Base-by-base conservation (phyloP, 35 echinoderm and acorn worm genomes). In the Ophioderma brevispina region DNA sequence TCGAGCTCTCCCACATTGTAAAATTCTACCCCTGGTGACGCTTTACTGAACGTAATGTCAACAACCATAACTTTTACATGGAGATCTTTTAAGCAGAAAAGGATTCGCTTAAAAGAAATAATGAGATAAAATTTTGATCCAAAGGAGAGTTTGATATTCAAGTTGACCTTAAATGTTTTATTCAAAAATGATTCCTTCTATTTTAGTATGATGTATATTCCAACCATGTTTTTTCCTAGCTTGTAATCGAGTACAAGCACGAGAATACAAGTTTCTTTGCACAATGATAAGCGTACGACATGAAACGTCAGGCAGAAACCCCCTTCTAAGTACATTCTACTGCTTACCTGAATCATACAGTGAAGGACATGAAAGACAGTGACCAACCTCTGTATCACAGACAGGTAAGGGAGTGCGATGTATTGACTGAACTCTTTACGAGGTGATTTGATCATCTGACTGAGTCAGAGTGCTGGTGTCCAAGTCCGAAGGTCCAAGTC, bases 181-280 rank as follows among this genome's bases (percentile, higher is more conserved):
- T n/a, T n/a, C n/a, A n/a, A n/a, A 55, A 21, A 21, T 25, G 32
- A 38, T 35, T 19, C 13, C 13, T 34, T n/a, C n/a, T n/a, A n/a
- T n/a, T n/a, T n/a, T n/a, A n/a, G n/a, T n/a, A n/a, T 78, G 0
- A 14, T n/a, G 38, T n/a, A 79, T 77, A 0, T 86, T 75, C 0
- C 30, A n/a, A n/a, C n/a, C n/a, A n/a, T 46, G 4, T 46, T 46
- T 55, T 81, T 41, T 79, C 0, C 75, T 94, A 92, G 18, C 70
- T 98, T 0, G 33, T 94, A 4, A 89, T 98, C 92, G 39, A 92
- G 96, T 1, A 82, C 94, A 38, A 94, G 40, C 79, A 84, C 13
- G 96, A 98, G 55, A 87, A 81, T 92, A 92, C 96, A 2, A 91
- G n/a, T n/a, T 98, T 1, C 39, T 94, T 17, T 98, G 96, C 64